A percentile compares a stretch with the other conserved stretches of the same genome.
phyloP scores from a whole-genome alignment of 2,113 vertebrate species.

The Phasianus colchicus region DNA sequence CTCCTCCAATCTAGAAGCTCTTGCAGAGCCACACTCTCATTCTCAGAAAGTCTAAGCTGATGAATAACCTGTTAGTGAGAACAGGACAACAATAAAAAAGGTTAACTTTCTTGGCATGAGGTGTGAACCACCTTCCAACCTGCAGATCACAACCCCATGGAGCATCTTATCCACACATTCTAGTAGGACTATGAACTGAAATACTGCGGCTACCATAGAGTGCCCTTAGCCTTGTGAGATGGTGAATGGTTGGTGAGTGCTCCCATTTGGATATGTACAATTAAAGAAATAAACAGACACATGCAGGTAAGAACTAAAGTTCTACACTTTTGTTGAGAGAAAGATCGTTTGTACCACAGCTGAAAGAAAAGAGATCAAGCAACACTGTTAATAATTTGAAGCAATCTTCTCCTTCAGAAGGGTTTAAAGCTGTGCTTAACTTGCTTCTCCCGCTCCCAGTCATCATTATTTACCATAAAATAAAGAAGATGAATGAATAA shows the following conservation, averaged over 20 bases:
- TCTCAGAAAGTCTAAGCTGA: slow-evolving; percentile 82
- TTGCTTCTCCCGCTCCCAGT: background rate
- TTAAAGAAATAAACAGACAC: background rate
- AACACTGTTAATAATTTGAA: background rate
- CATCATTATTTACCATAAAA: background rate
- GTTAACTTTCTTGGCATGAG: background rate
- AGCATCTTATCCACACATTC: background rate
- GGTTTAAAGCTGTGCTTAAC: background rate
- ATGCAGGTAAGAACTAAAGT: background rate
- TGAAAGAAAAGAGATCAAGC: background rate
- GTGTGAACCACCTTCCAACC: background rate
- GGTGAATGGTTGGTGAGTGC: background rate
- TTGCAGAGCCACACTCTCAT: slow-evolving; percentile 85
- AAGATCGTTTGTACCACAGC: background rate
- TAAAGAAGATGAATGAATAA: background rate
- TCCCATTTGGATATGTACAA: background rate
- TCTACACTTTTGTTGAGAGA: background rate
- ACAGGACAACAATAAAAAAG: background rate
- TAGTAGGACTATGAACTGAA: background rate
- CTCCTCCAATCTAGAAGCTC: slow-evolving; percentile 88
- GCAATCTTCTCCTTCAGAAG: background rate
- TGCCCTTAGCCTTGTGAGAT: background rate
- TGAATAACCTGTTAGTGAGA: slow-evolving; percentile 82
- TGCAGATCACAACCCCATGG: background rate
- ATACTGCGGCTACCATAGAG: background rate